These are phyloP conservation scores for Drosophila borealis DNA, from an alignment of 2,888 invertebrate species.

Conservation along the genomic window DNA sequence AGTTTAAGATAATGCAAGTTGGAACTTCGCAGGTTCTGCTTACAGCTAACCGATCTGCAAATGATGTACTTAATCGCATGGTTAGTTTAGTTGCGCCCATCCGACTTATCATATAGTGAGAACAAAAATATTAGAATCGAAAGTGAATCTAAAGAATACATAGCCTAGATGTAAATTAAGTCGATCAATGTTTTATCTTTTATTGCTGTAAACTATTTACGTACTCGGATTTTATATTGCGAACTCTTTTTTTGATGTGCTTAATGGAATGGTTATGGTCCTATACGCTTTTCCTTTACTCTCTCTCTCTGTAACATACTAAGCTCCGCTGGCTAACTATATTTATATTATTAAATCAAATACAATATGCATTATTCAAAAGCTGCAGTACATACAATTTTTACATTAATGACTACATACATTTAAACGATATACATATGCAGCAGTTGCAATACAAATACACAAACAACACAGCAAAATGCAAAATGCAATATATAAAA, in stretches of 20 bases:
- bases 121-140: constrained; percentile 35
- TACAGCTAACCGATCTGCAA: constrained; percentile 36
- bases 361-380: constrained; percentile 50
- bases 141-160: constrained; percentile 23
- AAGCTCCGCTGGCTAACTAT: constrained; percentile 50
- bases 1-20: background rate
- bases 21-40: constrained; percentile 24
- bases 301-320: constrained; percentile 43
- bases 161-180: constrained; percentile 36
- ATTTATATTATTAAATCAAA: constrained; percentile 42
- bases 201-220: constrained; percentile 22
- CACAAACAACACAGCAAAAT: constrained; percentile 26
- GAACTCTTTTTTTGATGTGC: constrained; percentile 32
- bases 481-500: background rate
- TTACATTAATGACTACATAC: constrained; percentile 79
- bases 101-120: constrained; percentile 16
- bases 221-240: constrained; percentile 37
- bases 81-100: constrained; percentile 33
- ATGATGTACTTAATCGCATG: constrained; percentile 55
- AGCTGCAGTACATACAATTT: constrained; percentile 51
- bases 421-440: constrained; percentile 51
- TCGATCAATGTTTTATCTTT: constrained; percentile 22
- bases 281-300: constrained; percentile 19
- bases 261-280: constrained; percentile 29
- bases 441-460: constrained; percentile 58